Percentiles rank a stretch among this genome's conserved stretches.
These are phyloP conservation scores for Watsonalla binaria DNA, from an alignment of 2,888 invertebrate genomes.

Conservation along the genomic window DNA sequence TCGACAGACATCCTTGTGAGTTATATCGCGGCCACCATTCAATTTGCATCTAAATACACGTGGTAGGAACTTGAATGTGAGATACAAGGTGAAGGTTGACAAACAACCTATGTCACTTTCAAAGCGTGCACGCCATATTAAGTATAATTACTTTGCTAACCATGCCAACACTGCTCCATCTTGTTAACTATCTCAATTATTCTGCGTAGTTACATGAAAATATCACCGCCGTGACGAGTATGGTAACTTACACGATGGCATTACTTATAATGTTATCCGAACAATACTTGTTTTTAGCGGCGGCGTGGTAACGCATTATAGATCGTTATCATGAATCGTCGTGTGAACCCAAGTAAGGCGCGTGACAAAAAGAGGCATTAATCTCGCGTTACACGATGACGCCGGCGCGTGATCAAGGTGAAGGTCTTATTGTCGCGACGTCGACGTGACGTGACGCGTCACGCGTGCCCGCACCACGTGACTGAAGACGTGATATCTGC, in stretches of 20 bases:
- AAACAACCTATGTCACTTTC: background rate
- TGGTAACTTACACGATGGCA: background rate
- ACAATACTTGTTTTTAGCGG: background rate
- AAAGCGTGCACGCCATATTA: background rate
- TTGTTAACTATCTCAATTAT: background rate
- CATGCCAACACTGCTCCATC: background rate
- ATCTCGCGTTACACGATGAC: conserved; percentile 43
- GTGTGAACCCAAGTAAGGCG: conserved; percentile 36
- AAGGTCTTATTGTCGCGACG: conserved; percentile 30
- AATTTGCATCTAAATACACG: conserved; percentile 27
- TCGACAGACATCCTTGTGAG: conserved; percentile 19
- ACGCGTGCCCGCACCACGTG: conserved; percentile 26
- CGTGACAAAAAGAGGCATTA: conserved; percentile 57
- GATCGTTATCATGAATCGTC: conserved; percentile 21
- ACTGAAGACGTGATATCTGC: conserved; percentile 17
- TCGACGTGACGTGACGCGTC: conserved; percentile 16
- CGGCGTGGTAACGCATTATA: conserved; percentile 9
- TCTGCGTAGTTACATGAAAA: background rate
- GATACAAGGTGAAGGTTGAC: conserved; percentile 21
- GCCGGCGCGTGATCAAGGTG: conserved; percentile 36
- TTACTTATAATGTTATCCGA: no score
- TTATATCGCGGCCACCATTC: conserved; percentile 5
- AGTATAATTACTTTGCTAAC: background rate
- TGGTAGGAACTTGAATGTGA: conserved; percentile 16
- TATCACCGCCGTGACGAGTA: no score